These are phyloP conservation scores for Nycteola revayana DNA, from an alignment of 2,888 invertebrate species.

Conservation along the genomic window DNA sequence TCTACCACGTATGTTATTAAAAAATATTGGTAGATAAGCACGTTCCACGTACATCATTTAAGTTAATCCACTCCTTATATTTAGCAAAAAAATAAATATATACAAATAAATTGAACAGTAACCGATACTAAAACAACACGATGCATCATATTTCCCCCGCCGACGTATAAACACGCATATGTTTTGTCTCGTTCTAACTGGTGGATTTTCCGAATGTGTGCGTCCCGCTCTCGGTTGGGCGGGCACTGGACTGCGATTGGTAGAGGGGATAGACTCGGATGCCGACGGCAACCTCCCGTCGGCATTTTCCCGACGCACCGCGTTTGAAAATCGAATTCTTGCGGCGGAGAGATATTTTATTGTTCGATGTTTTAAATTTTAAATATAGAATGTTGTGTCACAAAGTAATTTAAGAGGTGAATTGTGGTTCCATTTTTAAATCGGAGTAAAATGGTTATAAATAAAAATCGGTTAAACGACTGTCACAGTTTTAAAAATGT, in stretches of 20 bases:
- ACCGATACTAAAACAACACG: constrained; percentile 77
- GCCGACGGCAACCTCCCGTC: constrained; percentile 72
- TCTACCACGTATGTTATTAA: constrained; percentile 9
- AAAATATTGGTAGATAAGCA: constrained; percentile 9
- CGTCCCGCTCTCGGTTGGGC: constrained; percentile 56
- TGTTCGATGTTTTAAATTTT: constrained; percentile 1
- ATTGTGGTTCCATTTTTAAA: no score
- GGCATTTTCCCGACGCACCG: constrained; percentile 77
- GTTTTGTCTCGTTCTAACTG: constrained; percentile 43
- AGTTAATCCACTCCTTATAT: constrained; percentile 61
- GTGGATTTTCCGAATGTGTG: constrained; percentile 48
- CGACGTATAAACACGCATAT: constrained; percentile 63
- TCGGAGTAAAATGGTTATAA: no score
- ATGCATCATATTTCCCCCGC: constrained; percentile 78
- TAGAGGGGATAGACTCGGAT: constrained; percentile 62
- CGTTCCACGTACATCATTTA: constrained; percentile 35
- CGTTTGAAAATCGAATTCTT: constrained; percentile 63
- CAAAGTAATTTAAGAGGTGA: no score
- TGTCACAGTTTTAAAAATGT: no score
- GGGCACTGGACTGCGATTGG: constrained; percentile 69
- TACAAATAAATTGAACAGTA: constrained; percentile 73
- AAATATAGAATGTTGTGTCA: no score
- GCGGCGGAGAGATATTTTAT: constrained; percentile 19
- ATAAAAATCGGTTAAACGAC: no score
- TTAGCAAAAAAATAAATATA: constrained; percentile 58